phyloP scores from a whole-genome alignment of 2,888 invertebrate species.

The Mellilla xanthometata region DNA sequence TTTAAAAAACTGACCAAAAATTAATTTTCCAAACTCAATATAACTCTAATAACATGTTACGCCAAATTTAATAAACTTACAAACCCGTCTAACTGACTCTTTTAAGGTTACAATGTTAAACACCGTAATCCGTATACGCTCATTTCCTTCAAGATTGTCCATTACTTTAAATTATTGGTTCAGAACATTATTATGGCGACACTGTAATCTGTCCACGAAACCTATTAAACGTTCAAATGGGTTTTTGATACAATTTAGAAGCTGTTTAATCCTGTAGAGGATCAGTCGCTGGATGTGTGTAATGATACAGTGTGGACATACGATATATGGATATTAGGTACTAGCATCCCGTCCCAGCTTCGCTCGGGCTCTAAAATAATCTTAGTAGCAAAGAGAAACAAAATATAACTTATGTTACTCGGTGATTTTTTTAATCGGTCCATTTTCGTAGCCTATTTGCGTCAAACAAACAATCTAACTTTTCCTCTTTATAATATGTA shows the following conservation, averaged over 20 bases:
- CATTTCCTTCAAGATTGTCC: constrained; percentile 28
- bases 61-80: constrained; percentile 14
- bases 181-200: constrained; percentile 45
- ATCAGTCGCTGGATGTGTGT: constrained; percentile 62
- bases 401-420: too few relatives aligned
- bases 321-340: not conserved
- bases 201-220: constrained; percentile 57
- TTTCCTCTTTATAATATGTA: too few relatives aligned
- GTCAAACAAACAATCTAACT: too few relatives aligned
- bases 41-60: constrained; percentile 21
- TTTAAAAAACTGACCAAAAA: not conserved
- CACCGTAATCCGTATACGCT: constrained; percentile 16
- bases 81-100: constrained; percentile 7
- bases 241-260: constrained; percentile 75
- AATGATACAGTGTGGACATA: constrained; percentile 70
- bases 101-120: constrained; percentile 15
- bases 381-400: too few relatives aligned
- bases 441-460: too few relatives aligned
- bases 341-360: too few relatives aligned
- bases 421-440: too few relatives aligned
- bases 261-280: constrained; percentile 50
- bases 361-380: too few relatives aligned
- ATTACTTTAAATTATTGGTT: constrained; percentile 32
- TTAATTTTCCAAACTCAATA: constrained; percentile 23
- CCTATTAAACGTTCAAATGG: constrained; percentile 45